These are phyloP conservation scores for Meandrusa payeni DNA, from an alignment of 2,888 invertebrate genomes.

Conservation along the genomic window DNA sequence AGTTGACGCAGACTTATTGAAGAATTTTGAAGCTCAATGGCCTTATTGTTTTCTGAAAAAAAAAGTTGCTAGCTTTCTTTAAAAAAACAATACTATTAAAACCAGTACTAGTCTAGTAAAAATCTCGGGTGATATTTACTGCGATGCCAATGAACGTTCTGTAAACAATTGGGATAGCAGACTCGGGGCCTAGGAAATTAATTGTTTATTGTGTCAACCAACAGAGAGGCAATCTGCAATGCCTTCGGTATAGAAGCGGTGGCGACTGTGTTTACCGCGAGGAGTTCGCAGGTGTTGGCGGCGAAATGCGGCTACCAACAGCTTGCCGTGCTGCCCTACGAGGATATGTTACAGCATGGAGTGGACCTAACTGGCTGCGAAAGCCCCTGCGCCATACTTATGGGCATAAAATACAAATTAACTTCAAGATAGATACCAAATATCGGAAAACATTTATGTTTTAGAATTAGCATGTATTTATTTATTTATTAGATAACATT, in stretches of 20 bases:
- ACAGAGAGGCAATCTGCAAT: slow-evolving; percentile 50
- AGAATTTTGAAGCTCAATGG: too few relatives aligned
- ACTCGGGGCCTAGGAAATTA: too few relatives aligned
- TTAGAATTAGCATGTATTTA: neutral
- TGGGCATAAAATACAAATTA: slow-evolving; percentile 43
- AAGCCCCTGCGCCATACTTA: slow-evolving; percentile 45
- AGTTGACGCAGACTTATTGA: too few relatives aligned
- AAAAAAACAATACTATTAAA: too few relatives aligned
- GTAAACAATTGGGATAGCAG: too few relatives aligned
- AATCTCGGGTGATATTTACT: too few relatives aligned
- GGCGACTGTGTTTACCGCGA: slow-evolving; percentile 60
- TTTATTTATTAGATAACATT: neutral
- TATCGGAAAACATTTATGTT: too few relatives aligned
- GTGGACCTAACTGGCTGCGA: slow-evolving; percentile 43
- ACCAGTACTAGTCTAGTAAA: too few relatives aligned
- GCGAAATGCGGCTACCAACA: slow-evolving; percentile 51
- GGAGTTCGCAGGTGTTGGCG: slow-evolving; percentile 54
- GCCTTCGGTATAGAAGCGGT: slow-evolving; percentile 46
- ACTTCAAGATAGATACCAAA: neutral
- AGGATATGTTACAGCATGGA: slow-evolving; percentile 45
- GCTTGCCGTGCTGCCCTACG: slow-evolving; percentile 47
- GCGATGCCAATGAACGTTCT: too few relatives aligned
- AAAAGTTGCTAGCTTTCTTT: too few relatives aligned
- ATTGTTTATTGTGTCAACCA: too few relatives aligned
- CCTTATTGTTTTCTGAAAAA: too few relatives aligned